Percentiles rank a stretch among this genome's conserved stretches.
Conservation (phyloP, 2,113 vertebrate species). For the Perccottus glenii region DNA sequence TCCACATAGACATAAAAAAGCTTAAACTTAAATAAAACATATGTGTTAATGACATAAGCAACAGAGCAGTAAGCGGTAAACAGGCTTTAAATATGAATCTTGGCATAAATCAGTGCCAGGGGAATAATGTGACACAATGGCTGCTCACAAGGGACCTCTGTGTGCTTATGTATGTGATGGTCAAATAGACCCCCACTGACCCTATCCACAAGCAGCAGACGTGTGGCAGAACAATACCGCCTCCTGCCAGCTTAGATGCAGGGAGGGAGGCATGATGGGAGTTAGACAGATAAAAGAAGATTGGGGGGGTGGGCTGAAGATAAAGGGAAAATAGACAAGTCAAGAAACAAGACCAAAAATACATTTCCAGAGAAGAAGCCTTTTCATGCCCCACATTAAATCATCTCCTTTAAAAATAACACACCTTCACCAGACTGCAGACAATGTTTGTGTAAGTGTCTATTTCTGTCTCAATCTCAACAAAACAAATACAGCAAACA, state of each 20-base stretch:
- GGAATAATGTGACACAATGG: slow-evolving; percentile 60
- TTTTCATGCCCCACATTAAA: not conserved
- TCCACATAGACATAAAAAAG: too few relatives aligned
- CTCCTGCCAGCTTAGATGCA: slow-evolving; percentile 55
- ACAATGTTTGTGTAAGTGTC: not conserved
- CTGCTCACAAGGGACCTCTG: slow-evolving; percentile 48
- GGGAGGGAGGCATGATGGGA: slow-evolving; percentile 14
- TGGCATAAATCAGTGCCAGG: slow-evolving; percentile 58
- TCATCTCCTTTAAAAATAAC: slow-evolving; percentile 14
- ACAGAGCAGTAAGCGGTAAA: slow-evolving; percentile 9
- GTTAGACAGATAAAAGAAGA: not conserved
- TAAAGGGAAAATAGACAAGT: slow-evolving; percentile 8
- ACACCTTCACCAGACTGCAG: not conserved
- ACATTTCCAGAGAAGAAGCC: slow-evolving; percentile 37
- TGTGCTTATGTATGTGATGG: slow-evolving; percentile 28
- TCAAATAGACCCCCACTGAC: slow-evolving; percentile 14
- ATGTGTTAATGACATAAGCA: slow-evolving; percentile 45
- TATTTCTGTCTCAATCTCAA: not conserved
- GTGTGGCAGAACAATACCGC: slow-evolving; percentile 64
- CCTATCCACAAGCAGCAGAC: slow-evolving; percentile 46
- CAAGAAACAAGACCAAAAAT: slow-evolving; percentile 54
- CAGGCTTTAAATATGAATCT: slow-evolving; percentile 47
- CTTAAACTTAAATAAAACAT: not conserved
- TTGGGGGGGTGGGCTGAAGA: slow-evolving; percentile 5
- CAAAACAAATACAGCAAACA: not conserved